Percentiles rank a stretch among this genome's conserved stretches.
Conservation (phyloP, 2,113 vertebrate species). For the Notiomystis cincta region DNA sequence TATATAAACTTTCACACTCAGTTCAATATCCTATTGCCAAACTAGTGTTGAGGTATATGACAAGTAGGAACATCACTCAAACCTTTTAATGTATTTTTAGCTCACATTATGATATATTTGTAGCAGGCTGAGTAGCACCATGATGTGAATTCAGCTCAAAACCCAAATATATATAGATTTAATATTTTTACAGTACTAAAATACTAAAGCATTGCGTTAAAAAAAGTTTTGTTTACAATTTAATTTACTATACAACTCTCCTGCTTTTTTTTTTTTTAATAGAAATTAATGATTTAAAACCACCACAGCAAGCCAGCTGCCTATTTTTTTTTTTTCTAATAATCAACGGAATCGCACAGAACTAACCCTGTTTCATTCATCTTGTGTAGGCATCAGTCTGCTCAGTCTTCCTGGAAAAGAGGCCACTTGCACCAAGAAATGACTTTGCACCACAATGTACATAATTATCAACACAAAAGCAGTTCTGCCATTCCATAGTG, state of each 20-base stretch:
- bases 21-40: slow-evolving; percentile 90
- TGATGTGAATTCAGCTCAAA: slow-evolving; percentile 87
- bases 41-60: slow-evolving; percentile 99
- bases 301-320: slow-evolving; percentile 96
- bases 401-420: slow-evolving; percentile 68
- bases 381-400: slow-evolving; percentile 65
- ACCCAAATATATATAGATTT: slow-evolving; percentile 81
- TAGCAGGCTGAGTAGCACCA: slow-evolving; percentile 96
- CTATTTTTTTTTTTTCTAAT: slow-evolving; percentile 68
- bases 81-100: slow-evolving; percentile 78
- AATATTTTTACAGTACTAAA: slow-evolving; percentile 91
- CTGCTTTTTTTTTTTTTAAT: slow-evolving; percentile 79
- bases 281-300: slow-evolving; percentile 89
- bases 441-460: slow-evolving; percentile 53
- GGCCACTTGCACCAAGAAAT: slow-evolving; percentile 54
- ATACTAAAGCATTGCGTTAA: slow-evolving; percentile 88
- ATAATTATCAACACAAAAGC: slow-evolving; percentile 57
- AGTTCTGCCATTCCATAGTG: slow-evolving; percentile 32
- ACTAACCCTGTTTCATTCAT: slow-evolving; percentile 86
- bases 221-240: slow-evolving; percentile 83
- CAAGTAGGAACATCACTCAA: slow-evolving; percentile 90
- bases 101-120: slow-evolving; percentile 89
- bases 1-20: slow-evolving; percentile 77
- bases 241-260: slow-evolving; percentile 98
- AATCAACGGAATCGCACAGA: slow-evolving; percentile 68